Evolutionary conservation across 2,113 vertebrate species (phyloP).

Genomic region (Podocnemis expansa): DNA sequence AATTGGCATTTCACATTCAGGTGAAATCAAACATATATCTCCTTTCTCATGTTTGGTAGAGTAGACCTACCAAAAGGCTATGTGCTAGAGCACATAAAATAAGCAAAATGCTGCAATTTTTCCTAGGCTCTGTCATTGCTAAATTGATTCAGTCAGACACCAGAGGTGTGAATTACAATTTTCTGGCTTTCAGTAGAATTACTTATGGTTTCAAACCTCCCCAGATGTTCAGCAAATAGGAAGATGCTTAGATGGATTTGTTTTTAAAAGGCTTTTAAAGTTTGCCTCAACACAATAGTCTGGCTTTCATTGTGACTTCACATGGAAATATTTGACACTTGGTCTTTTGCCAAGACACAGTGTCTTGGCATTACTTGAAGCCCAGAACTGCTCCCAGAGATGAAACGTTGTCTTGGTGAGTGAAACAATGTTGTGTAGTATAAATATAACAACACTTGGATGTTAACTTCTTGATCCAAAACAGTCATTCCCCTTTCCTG

Average conservation of each 20-base stretch:
- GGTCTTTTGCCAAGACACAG: not conserved
- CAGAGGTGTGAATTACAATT: constrained; percentile 8
- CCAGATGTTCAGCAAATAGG: not conserved
- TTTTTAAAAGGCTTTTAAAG: not conserved
- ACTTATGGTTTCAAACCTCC: not conserved
- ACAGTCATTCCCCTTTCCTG: not conserved
- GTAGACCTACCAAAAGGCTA: constrained; percentile 1
- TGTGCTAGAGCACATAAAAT: not conserved
- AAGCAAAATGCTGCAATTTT: constrained; percentile 10
- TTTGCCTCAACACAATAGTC: not conserved
- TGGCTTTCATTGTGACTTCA: not conserved
- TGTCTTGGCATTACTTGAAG: not conserved
- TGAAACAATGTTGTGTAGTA: not conserved
- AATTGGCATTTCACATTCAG: constrained; percentile 23
- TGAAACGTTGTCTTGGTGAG: not conserved
- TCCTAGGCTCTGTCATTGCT: not conserved
- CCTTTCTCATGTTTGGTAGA: constrained; percentile 1
- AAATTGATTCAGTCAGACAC: constrained; percentile 3
- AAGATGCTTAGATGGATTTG: not conserved
- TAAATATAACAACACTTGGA: not conserved
- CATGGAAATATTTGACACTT: not conserved
- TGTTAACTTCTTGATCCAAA: not conserved
- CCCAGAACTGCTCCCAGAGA: not conserved
- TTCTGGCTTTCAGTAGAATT: not conserved
- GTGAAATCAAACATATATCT: constrained; percentile 20